Evolutionary conservation across 1,140 invertebrate genomes (phyloP).

Genomic region (Drosophila teissieri): DNA sequence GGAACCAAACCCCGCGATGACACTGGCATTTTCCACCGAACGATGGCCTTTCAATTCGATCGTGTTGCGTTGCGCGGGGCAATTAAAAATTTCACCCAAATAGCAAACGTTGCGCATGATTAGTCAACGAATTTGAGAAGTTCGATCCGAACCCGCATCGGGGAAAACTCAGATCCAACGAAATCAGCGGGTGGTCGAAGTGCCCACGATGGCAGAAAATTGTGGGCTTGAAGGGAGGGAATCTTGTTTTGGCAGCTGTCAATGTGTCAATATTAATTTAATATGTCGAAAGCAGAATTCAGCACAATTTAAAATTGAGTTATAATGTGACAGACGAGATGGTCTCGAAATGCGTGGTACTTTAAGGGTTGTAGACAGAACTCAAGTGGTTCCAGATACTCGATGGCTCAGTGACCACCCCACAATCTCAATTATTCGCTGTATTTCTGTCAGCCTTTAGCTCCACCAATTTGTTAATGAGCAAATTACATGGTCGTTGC

Average conservation of each 20-base stretch:
- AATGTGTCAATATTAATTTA: constrained; percentile 83
- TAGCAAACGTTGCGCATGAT: constrained; percentile 78
- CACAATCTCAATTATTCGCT: constrained; percentile 2
- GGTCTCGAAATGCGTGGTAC: constrained; percentile 13
- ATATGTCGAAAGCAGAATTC: constrained; percentile 76
- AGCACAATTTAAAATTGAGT: constrained; percentile 77
- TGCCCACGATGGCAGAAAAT: constrained; percentile 26
- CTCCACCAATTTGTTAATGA: constrained; percentile 71
- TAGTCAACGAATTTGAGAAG: constrained; percentile 63
- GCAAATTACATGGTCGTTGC: constrained; percentile 69
- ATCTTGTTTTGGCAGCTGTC: constrained; percentile 78
- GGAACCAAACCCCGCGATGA: constrained; percentile 60
- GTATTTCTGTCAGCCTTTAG: constrained; percentile 1
- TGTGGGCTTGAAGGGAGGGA: constrained; percentile 13
- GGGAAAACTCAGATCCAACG: neutral
- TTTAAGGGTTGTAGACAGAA: constrained; percentile 31
- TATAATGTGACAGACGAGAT: constrained; percentile 62
- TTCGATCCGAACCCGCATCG: constrained; percentile 62
- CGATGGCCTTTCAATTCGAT: constrained; percentile 29
- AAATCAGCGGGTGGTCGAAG: constrained; percentile 19
- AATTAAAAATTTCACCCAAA: constrained; percentile 78
- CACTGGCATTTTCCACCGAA: constrained; percentile 69
- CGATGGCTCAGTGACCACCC: constrained; percentile 10
- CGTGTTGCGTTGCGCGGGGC: constrained; percentile 48
- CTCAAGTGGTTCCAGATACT: constrained; percentile 34